Percentiles rank a stretch among this genome's conserved stretches.
Conservation (phyloP, 2,797 vertebrate species). For the Tokudaia tokunoshimensis region DNA sequence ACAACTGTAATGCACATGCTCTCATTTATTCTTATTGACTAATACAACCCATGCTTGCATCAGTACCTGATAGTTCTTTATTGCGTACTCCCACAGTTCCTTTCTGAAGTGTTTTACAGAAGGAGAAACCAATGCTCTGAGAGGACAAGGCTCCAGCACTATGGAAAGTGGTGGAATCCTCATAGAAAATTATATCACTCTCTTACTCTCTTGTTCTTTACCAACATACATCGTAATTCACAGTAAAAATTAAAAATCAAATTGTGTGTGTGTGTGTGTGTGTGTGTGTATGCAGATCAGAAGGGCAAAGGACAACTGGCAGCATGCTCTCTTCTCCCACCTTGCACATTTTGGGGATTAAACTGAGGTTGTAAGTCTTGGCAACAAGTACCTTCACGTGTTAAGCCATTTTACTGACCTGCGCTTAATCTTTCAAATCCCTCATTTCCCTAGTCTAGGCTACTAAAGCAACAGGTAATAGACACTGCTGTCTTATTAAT, state of each 20-base stretch:
- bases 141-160: neutral
- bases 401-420: neutral
- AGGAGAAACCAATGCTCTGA: neutral
- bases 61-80: neutral
- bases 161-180: neutral
- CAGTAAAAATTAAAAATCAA: neutral
- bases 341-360: neutral
- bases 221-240: neutral
- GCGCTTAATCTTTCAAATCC: conserved; percentile 39
- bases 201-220: neutral
- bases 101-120: neutral
- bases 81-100: neutral
- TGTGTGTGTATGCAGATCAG: neutral
- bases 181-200: neutral
- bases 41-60: neutral
- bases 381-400: neutral
- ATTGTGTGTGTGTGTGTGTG: neutral
- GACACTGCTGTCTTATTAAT: neutral
- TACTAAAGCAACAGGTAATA: rapidly evolving
- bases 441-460: neutral
- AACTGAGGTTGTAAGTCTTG: neutral
- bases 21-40: neutral
- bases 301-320: neutral
- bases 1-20: neutral
- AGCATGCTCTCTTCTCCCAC: neutral